These are phyloP conservation scores for Agrenia bidenticulata DNA, from an alignment of 2,888 invertebrate genomes.

Conservation along the genomic window DNA sequence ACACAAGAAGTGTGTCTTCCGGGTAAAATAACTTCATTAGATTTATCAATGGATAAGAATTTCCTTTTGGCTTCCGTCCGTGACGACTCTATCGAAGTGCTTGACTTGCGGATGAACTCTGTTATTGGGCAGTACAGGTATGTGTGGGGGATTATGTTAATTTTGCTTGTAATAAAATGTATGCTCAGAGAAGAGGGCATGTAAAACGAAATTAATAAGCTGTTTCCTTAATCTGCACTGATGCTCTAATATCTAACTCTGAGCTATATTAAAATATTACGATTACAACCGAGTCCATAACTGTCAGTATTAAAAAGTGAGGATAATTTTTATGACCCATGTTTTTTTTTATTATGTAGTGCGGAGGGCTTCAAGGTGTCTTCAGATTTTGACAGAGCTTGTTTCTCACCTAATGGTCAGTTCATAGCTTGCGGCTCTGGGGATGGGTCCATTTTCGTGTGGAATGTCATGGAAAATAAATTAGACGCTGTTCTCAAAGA, in stretches of 20 bases:
- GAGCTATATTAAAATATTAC: too few relatives aligned
- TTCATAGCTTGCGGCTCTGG: constrained; percentile 88
- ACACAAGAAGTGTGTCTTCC: constrained; percentile 65
- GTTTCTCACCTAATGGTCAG: constrained; percentile 86
- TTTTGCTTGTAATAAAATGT: too few relatives aligned
- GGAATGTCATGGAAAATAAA: constrained; percentile 77
- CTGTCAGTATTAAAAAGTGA: neutral
- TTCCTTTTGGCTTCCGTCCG: constrained; percentile 88
- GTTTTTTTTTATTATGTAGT: constrained; percentile 60
- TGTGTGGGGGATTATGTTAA: too few relatives aligned
- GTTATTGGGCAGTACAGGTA: constrained; percentile 88
- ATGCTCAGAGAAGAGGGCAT: too few relatives aligned
- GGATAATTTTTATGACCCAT: neutral
- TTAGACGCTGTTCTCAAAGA: constrained; percentile 78
- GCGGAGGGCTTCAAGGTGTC: constrained; percentile 93
- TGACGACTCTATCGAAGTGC: constrained; percentile 90
- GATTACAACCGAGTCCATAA: too few relatives aligned
- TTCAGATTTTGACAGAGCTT: constrained; percentile 90
- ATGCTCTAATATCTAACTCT: too few relatives aligned
- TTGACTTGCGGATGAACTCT: constrained; percentile 93
- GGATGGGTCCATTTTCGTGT: constrained; percentile 88
- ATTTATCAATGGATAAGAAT: constrained; percentile 75
- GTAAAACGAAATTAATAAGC: too few relatives aligned
- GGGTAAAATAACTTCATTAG: constrained; percentile 92
- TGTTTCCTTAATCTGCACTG: too few relatives aligned